phyloP scores from a whole-genome alignment of 35 echinoderm and acorn worm genomes.

The Apostichopus californicus region DNA sequence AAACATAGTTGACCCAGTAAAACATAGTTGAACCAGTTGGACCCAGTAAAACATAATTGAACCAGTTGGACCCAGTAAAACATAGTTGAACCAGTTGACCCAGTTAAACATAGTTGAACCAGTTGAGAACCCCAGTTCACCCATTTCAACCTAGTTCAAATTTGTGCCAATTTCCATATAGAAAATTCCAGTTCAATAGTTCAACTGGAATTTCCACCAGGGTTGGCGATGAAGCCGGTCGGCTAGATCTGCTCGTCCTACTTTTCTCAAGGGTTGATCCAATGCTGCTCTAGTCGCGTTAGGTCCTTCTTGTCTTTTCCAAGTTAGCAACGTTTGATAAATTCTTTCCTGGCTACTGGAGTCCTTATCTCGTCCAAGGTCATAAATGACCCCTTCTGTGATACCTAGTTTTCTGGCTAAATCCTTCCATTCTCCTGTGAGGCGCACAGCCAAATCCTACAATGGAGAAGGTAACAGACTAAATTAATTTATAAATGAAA shows the following conservation, averaged over 20 bases:
- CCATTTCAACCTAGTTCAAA: no score
- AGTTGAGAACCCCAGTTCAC: no score
- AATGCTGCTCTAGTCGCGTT: background rate
- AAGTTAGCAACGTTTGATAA: background rate
- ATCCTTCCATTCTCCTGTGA: background rate
- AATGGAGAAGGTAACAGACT: background rate
- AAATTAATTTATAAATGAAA: no score
- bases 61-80: no score
- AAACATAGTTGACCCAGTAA: no score
- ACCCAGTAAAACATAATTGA: no score
- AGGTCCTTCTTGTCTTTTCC: background rate
- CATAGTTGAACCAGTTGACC: no score
- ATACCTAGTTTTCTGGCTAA: background rate
- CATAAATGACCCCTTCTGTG: background rate
- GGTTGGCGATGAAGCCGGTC: background rate
- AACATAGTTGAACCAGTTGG: no score
- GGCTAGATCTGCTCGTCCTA: background rate
- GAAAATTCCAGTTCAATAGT: no score
- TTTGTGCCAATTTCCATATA: no score
- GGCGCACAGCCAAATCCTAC: background rate
- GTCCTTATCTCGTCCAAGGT: background rate
- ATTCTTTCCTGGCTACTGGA: background rate
- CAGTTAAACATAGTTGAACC: no score
- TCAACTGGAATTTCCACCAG: no score
- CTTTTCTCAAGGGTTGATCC: background rate